phyloP scores from a whole-genome alignment of 1,140 invertebrate genomes.

The Bathynomus jamesi region DNA sequence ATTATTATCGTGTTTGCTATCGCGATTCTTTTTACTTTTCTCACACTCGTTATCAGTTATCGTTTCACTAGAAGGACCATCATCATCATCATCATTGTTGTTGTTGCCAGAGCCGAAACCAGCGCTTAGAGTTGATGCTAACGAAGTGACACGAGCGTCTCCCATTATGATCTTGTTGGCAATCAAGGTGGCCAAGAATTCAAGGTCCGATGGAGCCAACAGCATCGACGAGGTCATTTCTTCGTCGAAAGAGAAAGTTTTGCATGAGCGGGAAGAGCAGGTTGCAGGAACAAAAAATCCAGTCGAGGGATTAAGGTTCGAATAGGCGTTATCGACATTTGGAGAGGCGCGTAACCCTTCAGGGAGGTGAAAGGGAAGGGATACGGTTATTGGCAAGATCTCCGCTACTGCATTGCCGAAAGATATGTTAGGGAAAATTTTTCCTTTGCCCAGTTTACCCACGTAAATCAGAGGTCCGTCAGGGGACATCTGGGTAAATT shows the following conservation, averaged over 20 bases:
- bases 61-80: no score
- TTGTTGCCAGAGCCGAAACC: no score
- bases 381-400: background rate
- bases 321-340: no score
- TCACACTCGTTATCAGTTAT: no score
- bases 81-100: no score
- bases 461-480: background rate
- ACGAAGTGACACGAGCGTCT: background rate
- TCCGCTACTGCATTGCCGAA: background rate
- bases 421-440: background rate
- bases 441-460: background rate
- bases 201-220: background rate
- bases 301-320: no score
- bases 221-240: background rate
- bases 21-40: no score
- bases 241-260: no score
- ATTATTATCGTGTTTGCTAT: no score
- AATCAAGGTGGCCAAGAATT: background rate
- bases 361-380: background rate
- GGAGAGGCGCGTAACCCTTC: no score
- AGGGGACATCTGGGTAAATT: background rate
- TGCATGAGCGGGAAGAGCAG: background rate
- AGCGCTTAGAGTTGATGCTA: no score
- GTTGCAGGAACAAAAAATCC: no score
- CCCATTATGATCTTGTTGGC: background rate